Evolutionary conservation across 2,888 invertebrate species (phyloP).

Genomic region (Auanema sp.): DNA sequence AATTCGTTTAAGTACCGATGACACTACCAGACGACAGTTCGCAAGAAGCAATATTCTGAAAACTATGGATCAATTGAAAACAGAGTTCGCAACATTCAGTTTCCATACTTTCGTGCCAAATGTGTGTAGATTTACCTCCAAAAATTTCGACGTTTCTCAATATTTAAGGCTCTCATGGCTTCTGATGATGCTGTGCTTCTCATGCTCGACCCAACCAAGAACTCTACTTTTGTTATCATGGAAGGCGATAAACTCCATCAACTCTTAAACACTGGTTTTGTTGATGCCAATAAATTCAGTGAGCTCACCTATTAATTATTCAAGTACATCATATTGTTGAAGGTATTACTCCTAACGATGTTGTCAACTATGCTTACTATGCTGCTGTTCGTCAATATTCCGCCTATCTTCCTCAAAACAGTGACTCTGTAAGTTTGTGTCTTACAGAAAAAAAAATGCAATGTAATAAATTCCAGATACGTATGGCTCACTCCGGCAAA

Average conservation of each 20-base stretch:
- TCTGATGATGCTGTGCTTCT: background rate
- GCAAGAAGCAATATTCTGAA: constrained; percentile 47
- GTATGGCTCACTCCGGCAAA: background rate
- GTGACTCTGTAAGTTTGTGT: constrained; percentile 11
- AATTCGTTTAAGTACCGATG: constrained; percentile 34
- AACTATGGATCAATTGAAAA: constrained; percentile 24
- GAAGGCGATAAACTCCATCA: constrained; percentile 28
- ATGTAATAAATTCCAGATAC: too few species aligned
- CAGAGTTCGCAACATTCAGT: constrained; percentile 16
- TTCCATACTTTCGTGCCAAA: constrained; percentile 40
- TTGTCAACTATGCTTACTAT: constrained; percentile 48
- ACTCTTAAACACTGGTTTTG: constrained; percentile 7
- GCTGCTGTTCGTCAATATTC: constrained; percentile 33
- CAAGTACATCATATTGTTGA: constrained; percentile 5
- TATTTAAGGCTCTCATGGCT: constrained; percentile 9
- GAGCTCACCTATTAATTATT: background rate
- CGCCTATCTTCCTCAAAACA: constrained; percentile 33
- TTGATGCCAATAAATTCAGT: constrained; percentile 1
- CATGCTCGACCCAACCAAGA: constrained; percentile 15
- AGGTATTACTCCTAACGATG: constrained; percentile 30
- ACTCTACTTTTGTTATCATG: constrained; percentile 32
- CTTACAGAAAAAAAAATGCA: too few species aligned
- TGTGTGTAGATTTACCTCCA: background rate
- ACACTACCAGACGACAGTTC: constrained; percentile 48
- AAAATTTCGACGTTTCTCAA: background rate